Conservation (phyloP, 2,113 vertebrate species). For the Thryonomys swinderianus region DNA sequence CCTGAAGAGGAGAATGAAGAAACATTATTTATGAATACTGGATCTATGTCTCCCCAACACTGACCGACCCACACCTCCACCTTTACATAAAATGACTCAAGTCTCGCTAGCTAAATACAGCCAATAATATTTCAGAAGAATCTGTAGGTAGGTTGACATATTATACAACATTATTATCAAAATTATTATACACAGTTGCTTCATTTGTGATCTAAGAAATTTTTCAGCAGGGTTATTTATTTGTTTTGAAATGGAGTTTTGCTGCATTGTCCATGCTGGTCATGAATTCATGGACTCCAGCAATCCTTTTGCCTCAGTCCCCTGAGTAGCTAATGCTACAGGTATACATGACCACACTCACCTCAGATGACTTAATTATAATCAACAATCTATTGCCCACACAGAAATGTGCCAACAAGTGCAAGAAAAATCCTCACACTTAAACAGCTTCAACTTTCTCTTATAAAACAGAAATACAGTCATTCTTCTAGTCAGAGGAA, state of each 20-base stretch:
- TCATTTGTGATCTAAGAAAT: too few relatives aligned
- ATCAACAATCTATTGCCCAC: neutral
- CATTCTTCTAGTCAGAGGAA: too few relatives aligned
- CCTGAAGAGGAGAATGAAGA: neutral
- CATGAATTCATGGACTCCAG: too few relatives aligned
- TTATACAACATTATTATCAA: neutral
- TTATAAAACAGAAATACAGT: too few relatives aligned
- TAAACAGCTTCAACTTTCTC: too few relatives aligned
- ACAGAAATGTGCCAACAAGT: neutral
- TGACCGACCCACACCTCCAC: neutral
- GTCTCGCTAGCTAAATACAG: slow-evolving; percentile 40
- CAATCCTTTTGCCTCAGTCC: too few relatives aligned
- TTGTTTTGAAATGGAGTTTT: too few relatives aligned
- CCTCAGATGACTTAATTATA: neutral
- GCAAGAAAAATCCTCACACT: neutral
- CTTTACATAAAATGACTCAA: slow-evolving; percentile 38
- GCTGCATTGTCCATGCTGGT: too few relatives aligned
- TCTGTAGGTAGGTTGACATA: slow-evolving; percentile 47
- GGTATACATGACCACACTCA: too few relatives aligned
- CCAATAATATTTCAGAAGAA: neutral
- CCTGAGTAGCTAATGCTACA: too few relatives aligned
- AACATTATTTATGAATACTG: neutral
- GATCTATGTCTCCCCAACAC: neutral
- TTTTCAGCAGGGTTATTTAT: too few relatives aligned
- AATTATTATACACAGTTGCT: too few relatives aligned